Evolutionary conservation across 1,140 invertebrate species (phyloP).

Genomic region (Sarcophaga bullata): DNA sequence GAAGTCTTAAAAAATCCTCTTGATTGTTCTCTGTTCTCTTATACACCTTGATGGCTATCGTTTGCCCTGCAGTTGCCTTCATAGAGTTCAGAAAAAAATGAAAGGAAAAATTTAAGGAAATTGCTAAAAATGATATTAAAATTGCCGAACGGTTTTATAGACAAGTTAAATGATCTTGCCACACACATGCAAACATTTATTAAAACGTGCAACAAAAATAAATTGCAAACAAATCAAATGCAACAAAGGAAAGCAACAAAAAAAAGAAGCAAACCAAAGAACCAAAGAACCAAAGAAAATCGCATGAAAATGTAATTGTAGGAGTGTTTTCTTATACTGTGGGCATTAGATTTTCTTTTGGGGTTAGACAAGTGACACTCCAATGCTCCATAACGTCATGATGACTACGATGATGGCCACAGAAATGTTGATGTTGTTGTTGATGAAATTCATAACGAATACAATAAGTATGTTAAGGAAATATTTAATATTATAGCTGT

Average conservation of each 20-base stretch:
- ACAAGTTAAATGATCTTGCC: slow-evolving; percentile 34
- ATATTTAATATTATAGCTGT: not conserved
- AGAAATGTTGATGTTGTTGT: not conserved
- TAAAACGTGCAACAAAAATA: slow-evolving; percentile 15
- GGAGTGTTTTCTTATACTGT: slow-evolving; percentile 3
- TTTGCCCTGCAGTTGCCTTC: no score
- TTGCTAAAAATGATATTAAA: slow-evolving; percentile 33
- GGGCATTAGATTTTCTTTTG: slow-evolving; percentile 30
- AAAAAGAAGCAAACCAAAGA: no score
- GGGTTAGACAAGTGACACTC: slow-evolving; percentile 8
- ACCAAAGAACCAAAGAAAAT: not conserved
- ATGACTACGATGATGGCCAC: not conserved
- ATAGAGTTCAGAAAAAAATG: no score
- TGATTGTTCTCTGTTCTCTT: no score
- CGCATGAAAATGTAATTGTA: slow-evolving; percentile 8
- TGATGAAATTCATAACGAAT: not conserved
- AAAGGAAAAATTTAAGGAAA: not conserved
- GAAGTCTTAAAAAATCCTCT: no score
- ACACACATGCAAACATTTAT: slow-evolving; percentile 26
- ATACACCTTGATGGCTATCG: no score
- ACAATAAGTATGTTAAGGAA: no score
- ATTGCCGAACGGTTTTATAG: slow-evolving; percentile 31
- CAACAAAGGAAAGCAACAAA: not conserved
- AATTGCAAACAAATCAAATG: not conserved
- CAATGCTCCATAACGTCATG: not conserved